phyloP scores from a whole-genome alignment of 1,140 invertebrate species.

The Zophobas morio region DNA sequence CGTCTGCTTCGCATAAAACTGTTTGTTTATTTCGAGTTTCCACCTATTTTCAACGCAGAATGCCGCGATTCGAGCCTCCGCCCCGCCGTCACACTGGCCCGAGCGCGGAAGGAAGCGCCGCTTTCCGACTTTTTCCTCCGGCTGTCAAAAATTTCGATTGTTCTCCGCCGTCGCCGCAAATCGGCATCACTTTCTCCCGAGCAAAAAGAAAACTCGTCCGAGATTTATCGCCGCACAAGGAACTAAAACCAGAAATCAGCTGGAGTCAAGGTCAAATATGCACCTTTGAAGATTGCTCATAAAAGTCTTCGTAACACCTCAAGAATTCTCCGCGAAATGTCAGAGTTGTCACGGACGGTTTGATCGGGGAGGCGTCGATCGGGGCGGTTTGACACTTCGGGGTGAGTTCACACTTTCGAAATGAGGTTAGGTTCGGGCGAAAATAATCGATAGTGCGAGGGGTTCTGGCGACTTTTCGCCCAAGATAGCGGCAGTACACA shows the following conservation, averaged over 20 bases:
- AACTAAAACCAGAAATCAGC: slow-evolving; percentile 44
- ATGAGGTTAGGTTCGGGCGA: slow-evolving; percentile 8
- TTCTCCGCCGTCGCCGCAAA: neutral
- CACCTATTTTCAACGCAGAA: too few species aligned
- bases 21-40: too few species aligned
- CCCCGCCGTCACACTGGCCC: too few species aligned
- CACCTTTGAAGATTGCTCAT: slow-evolving; percentile 6
- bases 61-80: too few species aligned
- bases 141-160: slow-evolving; percentile 31
- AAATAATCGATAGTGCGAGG: neutral
- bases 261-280: slow-evolving; percentile 42
- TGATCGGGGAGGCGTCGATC: neutral
- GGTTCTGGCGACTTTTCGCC: neutral
- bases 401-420: neutral
- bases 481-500: neutral
- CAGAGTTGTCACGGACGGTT: neutral
- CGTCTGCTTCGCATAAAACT: too few species aligned
- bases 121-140: neutral
- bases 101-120: too few species aligned
- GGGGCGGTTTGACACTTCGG: neutral
- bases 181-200: slow-evolving; percentile 21
- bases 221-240: slow-evolving; percentile 29
- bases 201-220: slow-evolving; percentile 18
- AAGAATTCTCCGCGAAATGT: slow-evolving; percentile 1
- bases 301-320: slow-evolving; percentile 16